phyloP scores from a whole-genome alignment of 1,140 invertebrate species.

The Dysdera silvatica region DNA sequence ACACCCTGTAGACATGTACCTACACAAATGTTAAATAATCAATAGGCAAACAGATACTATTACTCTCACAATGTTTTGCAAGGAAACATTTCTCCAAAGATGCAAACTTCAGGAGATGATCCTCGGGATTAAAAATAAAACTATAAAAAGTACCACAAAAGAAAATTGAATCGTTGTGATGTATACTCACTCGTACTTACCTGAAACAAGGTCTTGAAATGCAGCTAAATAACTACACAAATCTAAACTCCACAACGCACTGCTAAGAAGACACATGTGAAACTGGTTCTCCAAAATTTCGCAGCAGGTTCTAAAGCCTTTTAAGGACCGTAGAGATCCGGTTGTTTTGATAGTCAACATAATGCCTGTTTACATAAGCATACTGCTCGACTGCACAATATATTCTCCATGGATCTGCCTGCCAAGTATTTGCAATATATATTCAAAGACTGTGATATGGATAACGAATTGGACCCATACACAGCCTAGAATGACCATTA shows the following conservation, averaged over 20 bases:
- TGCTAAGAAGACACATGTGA: conserved; percentile 31
- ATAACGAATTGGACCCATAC: too few relatives aligned
- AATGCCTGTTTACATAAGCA: too few relatives aligned
- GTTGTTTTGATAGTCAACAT: too few relatives aligned
- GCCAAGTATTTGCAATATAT: too few relatives aligned
- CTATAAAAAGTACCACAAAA: neutral
- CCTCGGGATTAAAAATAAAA: neutral
- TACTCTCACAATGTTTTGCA: neutral
- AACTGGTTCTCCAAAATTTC: too few relatives aligned
- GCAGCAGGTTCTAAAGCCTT: too few relatives aligned
- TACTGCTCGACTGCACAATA: too few relatives aligned
- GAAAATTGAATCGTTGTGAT: neutral
- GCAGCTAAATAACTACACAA: conserved; percentile 77
- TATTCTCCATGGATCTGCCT: too few relatives aligned
- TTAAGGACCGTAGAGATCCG: too few relatives aligned
- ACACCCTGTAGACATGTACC: conserved; percentile 79
- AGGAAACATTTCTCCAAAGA: neutral
- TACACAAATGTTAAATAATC: conserved; percentile 49
- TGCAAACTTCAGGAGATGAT: neutral
- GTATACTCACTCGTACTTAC: conserved; percentile 88
- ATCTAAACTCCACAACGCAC: conserved; percentile 86
- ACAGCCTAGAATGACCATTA: too few relatives aligned
- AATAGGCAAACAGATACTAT: neutral
- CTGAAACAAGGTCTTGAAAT: conserved; percentile 77
- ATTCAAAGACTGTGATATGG: too few relatives aligned